These are phyloP conservation scores for Taeniopygia guttata DNA, from an alignment of 2,797 vertebrate genomes.

Conservation along the genomic window DNA sequence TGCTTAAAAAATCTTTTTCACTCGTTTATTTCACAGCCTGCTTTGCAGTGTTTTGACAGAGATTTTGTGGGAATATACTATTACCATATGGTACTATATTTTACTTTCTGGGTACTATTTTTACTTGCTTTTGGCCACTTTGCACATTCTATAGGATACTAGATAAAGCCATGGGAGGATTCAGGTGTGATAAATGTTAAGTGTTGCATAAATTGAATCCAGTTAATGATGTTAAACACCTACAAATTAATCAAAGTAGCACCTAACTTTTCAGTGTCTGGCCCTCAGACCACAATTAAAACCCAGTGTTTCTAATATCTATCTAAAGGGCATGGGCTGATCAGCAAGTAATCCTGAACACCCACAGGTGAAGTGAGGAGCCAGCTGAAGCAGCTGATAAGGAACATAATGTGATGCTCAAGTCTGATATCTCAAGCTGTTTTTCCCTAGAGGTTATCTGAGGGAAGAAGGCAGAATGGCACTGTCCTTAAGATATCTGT, in stretches of 20 bases:
- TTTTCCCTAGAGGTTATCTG: slow-evolving; percentile 12
- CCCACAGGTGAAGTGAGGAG: background rate
- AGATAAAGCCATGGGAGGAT: background rate
- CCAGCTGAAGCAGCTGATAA: slow-evolving; percentile 34
- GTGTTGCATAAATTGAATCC: background rate
- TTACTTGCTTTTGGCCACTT: background rate
- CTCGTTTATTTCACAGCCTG: background rate
- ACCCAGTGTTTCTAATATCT: background rate
- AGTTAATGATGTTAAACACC: background rate
- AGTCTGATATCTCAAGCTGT: background rate
- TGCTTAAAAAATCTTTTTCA: background rate
- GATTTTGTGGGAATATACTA: background rate
- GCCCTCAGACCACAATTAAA: slow-evolving; percentile 9
- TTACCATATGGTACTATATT: background rate
- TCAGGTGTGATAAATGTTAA: background rate
- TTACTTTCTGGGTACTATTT: background rate
- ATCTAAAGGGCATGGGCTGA: background rate
- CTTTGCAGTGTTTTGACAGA: background rate
- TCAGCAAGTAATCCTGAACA: slow-evolving; percentile 9
- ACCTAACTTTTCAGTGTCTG: background rate
- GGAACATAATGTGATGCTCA: background rate
- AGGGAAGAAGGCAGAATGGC: background rate
- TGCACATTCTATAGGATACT: background rate
- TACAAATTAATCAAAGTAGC: slow-evolving; percentile 21
- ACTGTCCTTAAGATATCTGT: background rate